Conservation (phyloP, 92 coral and sea anemone genomes). For the Actinostola sp. region DNA sequence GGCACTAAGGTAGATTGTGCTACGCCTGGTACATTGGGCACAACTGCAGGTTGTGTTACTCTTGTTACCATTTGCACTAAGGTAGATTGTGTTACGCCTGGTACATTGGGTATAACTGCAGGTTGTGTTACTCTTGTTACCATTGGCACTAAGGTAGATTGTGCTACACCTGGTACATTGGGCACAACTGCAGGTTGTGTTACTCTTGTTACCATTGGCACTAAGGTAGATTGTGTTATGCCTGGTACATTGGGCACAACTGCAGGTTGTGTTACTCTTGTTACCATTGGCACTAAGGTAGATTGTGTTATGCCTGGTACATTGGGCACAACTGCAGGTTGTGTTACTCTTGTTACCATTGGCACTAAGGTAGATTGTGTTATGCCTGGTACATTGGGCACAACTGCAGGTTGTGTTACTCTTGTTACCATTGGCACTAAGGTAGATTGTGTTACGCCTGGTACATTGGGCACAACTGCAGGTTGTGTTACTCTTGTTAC, state of each 20-base stretch:
- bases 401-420: background rate
- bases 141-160: constrained; percentile 1
- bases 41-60: background rate
- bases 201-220: background rate
- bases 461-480: no score
- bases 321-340: background rate
- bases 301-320: background rate
- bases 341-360: background rate
- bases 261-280: background rate
- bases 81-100: constrained; percentile 9
- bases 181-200: background rate
- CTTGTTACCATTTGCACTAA: background rate
- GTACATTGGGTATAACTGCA: background rate
- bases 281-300: background rate
- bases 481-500: no score
- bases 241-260: background rate
- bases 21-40: background rate
- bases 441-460: background rate
- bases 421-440: background rate
- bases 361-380: background rate
- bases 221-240: background rate
- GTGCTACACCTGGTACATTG: background rate
- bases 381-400: background rate
- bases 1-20: constrained; percentile 4
- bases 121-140: background rate